Conservation (phyloP, 1,140 invertebrate species). For the Drosophila virilis region DNA sequence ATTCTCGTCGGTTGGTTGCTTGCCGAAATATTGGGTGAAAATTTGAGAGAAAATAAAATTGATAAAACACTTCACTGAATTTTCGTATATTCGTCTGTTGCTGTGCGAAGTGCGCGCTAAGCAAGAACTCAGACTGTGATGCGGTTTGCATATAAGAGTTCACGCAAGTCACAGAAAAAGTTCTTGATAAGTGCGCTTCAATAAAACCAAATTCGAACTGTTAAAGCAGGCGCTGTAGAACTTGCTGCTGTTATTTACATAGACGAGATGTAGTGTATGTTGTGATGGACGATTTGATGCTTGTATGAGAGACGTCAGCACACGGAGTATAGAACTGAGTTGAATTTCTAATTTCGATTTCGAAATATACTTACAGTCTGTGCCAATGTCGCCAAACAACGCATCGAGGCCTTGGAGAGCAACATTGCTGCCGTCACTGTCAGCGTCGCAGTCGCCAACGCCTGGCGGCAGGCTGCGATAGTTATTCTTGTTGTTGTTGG, state of each 20-base stretch:
- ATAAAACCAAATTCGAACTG: neutral
- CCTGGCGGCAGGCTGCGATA: conserved; percentile 39
- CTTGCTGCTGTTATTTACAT: conserved; percentile 48
- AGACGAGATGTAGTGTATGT: neutral
- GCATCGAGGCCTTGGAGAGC: conserved; percentile 67
- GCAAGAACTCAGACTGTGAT: conserved; percentile 97
- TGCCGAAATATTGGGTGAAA: conserved; percentile 56
- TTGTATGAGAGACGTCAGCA: conserved; percentile 12
- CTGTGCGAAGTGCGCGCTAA: conserved; percentile 85
- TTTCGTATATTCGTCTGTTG: conserved; percentile 48
- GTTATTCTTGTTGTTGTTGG: conserved; percentile 16
- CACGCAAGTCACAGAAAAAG: conserved; percentile 92
- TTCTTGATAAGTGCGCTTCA: conserved; percentile 87
- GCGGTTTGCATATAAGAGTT: conserved; percentile 85
- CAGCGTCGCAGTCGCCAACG: conserved; percentile 54
- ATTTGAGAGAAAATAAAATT: conserved; percentile 8
- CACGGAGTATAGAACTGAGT: neutral
- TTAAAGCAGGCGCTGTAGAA: conserved; percentile 5
- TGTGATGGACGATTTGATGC: conserved; percentile 18
- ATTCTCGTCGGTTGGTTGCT: conserved; percentile 84
- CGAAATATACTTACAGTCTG: conserved; percentile 65
- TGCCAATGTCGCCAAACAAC: conserved; percentile 56
- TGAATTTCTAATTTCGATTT: neutral
- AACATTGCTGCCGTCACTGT: conserved; percentile 63
- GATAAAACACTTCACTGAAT: neutral